These are phyloP conservation scores for Crotalus viridis DNA, from an alignment of 2,113 vertebrate genomes.

Conservation along the genomic window DNA sequence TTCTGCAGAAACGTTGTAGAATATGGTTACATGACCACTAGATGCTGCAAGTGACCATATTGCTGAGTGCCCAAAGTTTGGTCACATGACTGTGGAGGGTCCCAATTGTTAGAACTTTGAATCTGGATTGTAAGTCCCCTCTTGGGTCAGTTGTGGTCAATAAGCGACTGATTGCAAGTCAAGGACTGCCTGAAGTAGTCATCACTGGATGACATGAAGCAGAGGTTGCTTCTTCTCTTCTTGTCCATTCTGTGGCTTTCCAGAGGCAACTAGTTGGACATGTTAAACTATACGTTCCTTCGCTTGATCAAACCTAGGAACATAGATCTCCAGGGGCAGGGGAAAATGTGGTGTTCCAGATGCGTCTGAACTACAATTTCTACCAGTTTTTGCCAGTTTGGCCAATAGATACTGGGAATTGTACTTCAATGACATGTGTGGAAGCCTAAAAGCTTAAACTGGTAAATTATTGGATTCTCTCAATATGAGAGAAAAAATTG, in stretches of 20 bases:
- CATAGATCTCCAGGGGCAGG: neutral
- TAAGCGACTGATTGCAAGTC: neutral
- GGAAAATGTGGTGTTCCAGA: neutral
- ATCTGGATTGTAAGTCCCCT: neutral
- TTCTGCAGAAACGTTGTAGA: neutral
- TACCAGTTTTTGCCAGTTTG: neutral
- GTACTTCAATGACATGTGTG: neutral
- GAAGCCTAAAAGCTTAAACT: neutral
- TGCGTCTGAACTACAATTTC: neutral
- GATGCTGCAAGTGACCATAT: neutral
- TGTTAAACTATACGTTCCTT: neutral
- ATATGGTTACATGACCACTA: neutral
- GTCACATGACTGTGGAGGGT: neutral
- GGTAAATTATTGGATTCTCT: neutral
- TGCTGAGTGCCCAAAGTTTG: neutral
- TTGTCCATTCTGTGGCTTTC: neutral
- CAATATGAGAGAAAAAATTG: neutral
- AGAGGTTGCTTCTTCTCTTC: neutral
- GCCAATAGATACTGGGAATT: neutral
- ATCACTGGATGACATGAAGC: neutral
- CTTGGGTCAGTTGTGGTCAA: neutral
- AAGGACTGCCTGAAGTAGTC: neutral
- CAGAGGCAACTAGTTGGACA: neutral
- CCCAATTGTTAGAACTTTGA: neutral
- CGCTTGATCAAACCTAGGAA: neutral